Conservation (phyloP, 2,113 vertebrate species). For the Fulica atra region DNA sequence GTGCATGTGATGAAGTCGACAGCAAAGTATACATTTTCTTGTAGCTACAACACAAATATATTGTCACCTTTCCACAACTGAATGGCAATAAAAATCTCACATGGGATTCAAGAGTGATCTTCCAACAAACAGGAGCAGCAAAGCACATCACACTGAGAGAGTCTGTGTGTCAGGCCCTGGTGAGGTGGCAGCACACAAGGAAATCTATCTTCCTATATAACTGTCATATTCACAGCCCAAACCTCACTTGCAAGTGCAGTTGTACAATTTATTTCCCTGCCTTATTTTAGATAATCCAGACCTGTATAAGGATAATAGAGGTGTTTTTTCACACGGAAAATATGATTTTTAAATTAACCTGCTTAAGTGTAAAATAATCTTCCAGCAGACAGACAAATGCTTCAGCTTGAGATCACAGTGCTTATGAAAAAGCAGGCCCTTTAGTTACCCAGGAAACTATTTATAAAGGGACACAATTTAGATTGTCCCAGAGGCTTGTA, state of each 20-base stretch:
- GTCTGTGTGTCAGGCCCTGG: not conserved
- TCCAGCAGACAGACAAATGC: not conserved
- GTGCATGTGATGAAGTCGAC: not conserved
- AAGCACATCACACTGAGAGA: not conserved
- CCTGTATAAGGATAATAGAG: not conserved
- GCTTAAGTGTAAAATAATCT: not conserved
- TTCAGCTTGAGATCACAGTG: not conserved
- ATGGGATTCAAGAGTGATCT: not conserved
- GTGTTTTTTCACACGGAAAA: not conserved
- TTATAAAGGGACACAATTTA: slow-evolving; percentile 9
- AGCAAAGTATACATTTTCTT: not conserved
- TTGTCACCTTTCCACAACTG: not conserved
- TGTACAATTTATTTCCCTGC: not conserved
- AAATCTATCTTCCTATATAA: not conserved
- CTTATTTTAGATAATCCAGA: not conserved
- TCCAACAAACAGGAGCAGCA: not conserved
- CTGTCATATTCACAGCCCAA: not conserved
- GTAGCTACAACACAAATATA: not conserved
- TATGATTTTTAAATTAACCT: not conserved
- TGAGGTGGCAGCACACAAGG: not conserved
- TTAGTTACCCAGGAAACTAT: slow-evolving; percentile 47
- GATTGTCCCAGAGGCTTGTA: slow-evolving; percentile 18
- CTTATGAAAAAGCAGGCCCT: not conserved
- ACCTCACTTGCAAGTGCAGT: not conserved
- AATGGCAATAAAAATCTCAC: not conserved